These are phyloP conservation scores for Syrphus vitripennis DNA, from an alignment of 2,888 invertebrate species.

Conservation along the genomic window DNA sequence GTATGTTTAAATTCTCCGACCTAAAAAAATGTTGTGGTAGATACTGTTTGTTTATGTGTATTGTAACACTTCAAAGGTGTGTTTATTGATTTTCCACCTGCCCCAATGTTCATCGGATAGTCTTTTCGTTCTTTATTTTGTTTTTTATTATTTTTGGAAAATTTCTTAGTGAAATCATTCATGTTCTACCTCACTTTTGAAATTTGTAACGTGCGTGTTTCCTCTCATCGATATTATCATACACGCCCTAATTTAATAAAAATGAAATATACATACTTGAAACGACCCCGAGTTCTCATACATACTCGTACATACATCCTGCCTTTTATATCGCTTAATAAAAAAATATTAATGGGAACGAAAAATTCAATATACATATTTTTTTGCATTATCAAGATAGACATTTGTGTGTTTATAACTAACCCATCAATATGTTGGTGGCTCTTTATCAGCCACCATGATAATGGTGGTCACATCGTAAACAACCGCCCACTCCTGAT, in stretches of 20 bases:
- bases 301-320: no score
- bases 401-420: not conserved
- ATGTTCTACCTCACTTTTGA: not conserved
- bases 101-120: not conserved
- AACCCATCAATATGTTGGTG: not conserved
- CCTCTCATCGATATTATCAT: not conserved
- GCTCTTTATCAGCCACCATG: not conserved
- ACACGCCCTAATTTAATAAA: slow-evolving; percentile 5
- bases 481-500: not conserved
- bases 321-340: not conserved
- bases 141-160: not conserved
- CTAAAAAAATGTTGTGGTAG: not conserved
- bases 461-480: not conserved
- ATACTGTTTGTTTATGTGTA: not conserved
- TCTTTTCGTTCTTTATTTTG: no score
- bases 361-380: not conserved
- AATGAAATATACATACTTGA: not conserved
- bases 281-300: not conserved
- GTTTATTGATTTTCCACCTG: slow-evolving; percentile 42
- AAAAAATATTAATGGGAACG: not conserved
- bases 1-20: not conserved
- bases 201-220: slow-evolving; percentile 6
- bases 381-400: not conserved
- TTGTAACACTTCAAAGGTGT: slow-evolving; percentile 16
- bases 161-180: not conserved